A percentile compares a stretch with the other conserved stretches of the same genome.
Evolutionary conservation across 2,888 invertebrate species (phyloP).

Genomic region (Linhomoeus sp.): DNA sequence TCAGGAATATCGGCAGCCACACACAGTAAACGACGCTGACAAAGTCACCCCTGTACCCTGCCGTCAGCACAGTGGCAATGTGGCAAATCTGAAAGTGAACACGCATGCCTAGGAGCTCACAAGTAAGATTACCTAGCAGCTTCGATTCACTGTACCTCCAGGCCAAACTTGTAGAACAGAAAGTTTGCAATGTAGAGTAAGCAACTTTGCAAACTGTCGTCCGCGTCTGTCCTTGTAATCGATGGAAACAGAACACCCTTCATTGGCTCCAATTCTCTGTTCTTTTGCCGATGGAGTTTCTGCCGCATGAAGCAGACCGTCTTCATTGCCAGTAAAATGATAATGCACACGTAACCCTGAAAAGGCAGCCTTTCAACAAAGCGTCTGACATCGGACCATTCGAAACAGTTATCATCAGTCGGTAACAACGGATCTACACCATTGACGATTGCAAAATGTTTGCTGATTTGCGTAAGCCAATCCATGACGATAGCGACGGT

Average conservation of each 20-base stretch:
- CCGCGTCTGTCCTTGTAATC: slow-evolving; percentile 57
- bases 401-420: too few species aligned
- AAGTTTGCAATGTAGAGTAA: slow-evolving; percentile 72
- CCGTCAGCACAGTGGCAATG: slow-evolving; percentile 59
- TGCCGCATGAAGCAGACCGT: slow-evolving; percentile 67
- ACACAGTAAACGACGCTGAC: slow-evolving; percentile 63
- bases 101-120: too few species aligned
- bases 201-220: slow-evolving; percentile 52
- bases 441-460: too few species aligned
- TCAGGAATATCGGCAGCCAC: slow-evolving; percentile 56
- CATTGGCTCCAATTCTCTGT: slow-evolving; percentile 17
- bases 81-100: slow-evolving; percentile 58
- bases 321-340: slow-evolving; percentile 61
- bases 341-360: slow-evolving; percentile 41
- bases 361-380: too few species aligned
- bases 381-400: too few species aligned
- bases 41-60: slow-evolving; percentile 70
- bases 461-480: too few species aligned
- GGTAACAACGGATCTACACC: too few species aligned
- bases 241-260: slow-evolving; percentile 45
- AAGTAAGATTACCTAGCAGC: too few species aligned
- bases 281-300: slow-evolving; percentile 36
- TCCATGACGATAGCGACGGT: too few species aligned
- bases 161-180: slow-evolving; percentile 83
- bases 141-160: too few species aligned